Evolutionary conservation across 2,888 invertebrate species (phyloP).

Genomic region (Hyles lineata): DNA sequence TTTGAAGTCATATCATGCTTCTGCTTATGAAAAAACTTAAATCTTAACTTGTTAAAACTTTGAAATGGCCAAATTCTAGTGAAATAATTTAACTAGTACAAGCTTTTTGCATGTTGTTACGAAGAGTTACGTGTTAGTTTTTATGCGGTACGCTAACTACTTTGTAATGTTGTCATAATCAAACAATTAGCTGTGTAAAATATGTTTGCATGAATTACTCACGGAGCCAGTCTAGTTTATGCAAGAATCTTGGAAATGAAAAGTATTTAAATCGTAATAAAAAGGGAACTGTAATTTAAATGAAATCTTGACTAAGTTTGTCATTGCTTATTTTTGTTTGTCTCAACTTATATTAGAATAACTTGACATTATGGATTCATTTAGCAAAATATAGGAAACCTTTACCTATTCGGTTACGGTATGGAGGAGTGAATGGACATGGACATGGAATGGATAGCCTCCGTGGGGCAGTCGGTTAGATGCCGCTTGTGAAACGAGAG

Average conservation of each 20-base stretch:
- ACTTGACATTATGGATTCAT: no score
- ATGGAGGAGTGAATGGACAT: no score
- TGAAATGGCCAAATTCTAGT: neutral
- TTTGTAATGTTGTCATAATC: conserved; percentile 6
- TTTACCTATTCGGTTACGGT: no score
- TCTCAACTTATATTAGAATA: no score
- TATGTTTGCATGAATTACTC: neutral
- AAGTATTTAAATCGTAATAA: neutral
- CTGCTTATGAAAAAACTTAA: neutral
- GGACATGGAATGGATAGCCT: no score
- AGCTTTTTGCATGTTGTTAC: conserved; percentile 6
- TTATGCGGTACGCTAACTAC: neutral
- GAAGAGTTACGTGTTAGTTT: neutral
- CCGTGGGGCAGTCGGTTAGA: no score
- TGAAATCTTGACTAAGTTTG: neutral
- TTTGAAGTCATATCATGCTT: neutral
- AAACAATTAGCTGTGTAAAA: conserved; percentile 1
- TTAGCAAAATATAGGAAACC: no score
- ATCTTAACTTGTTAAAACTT: neutral
- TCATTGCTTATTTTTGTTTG: no score
- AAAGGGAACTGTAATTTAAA: neutral
- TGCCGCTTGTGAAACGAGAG: no score
- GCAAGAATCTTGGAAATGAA: conserved; percentile 1
- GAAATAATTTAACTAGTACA: neutral
- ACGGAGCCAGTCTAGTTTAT: neutral